A percentile compares a stretch with the other conserved stretches of the same genome.
Evolutionary conservation across 1,140 invertebrate species (phyloP).

Genomic region (Achroia grisella): DNA sequence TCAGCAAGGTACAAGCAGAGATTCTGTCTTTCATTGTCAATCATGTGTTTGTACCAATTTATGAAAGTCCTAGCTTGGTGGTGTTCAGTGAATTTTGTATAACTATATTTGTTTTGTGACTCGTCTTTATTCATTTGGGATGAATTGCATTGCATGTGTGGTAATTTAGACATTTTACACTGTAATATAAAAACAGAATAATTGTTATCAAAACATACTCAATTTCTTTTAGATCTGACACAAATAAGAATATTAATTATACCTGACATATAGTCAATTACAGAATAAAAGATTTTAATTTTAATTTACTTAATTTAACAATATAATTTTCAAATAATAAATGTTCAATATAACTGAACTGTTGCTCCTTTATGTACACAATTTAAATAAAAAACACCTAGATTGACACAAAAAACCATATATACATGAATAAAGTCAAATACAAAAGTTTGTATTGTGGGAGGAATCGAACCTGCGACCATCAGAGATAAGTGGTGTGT

Average conservation of each 20-base stretch:
- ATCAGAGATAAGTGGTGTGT: no score
- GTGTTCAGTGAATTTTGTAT: constrained; percentile 25
- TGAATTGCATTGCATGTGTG: constrained; percentile 16
- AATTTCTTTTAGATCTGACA: constrained; percentile 11
- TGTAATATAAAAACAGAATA: constrained; percentile 16
- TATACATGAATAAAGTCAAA: no score
- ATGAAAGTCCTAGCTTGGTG: constrained; percentile 50
- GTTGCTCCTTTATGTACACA: no score
- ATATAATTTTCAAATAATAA: no score
- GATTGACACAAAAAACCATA: no score
- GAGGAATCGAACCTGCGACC: no score
- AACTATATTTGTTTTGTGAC: constrained; percentile 29
- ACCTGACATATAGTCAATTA: no score
- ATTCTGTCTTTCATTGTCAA: constrained; percentile 60
- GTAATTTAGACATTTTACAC: constrained; percentile 34
- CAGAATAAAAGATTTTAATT: no score
- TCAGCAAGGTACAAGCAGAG: constrained; percentile 68
- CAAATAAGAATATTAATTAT: constrained; percentile 1
- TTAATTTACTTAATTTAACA: no score
- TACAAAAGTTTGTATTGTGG: no score
- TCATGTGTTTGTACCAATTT: constrained; percentile 58
- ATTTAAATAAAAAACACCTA: no score
- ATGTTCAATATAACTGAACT: no score
- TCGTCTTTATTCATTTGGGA: background rate
- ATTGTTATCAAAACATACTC: background rate